Evolutionary conservation across 2,113 vertebrate species (phyloP).

Genomic region (Oreotragus oreotragus): DNA sequence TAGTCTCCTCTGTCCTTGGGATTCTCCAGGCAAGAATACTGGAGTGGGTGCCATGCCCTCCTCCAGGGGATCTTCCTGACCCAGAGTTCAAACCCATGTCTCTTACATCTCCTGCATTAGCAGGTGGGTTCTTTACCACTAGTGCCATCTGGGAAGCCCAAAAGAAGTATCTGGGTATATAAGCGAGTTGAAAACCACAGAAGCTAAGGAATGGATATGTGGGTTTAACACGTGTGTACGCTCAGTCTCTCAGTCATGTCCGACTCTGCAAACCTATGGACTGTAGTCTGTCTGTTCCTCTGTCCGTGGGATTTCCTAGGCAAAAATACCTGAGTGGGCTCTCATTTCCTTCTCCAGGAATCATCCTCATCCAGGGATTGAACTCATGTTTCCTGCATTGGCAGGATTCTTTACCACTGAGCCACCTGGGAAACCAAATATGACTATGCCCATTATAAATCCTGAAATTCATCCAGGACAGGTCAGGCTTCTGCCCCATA

Average conservation of each 20-base stretch:
- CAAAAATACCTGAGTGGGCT: not conserved
- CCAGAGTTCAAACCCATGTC: not conserved
- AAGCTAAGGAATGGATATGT: not conserved
- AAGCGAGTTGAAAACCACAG: not conserved
- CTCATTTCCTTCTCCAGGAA: not conserved
- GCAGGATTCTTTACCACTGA: not conserved
- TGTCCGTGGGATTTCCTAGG: not conserved
- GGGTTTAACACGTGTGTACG: accelerated
- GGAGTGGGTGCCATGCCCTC: not conserved
- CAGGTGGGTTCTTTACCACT: not conserved
- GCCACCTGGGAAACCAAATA: not conserved
- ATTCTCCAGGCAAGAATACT: not conserved
- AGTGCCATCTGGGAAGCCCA: not conserved
- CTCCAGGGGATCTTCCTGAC: not conserved
- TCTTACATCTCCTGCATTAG: not conserved
- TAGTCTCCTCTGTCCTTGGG: not conserved
- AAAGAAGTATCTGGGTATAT: not conserved
- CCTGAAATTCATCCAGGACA: not conserved
- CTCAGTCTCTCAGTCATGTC: not conserved
- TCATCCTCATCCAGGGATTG: not conserved
- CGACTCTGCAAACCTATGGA: not conserved
- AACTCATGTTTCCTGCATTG: not conserved
- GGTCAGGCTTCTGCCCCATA: not conserved
- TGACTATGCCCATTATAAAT: not conserved
- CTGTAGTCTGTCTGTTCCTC: accelerated